Conservation (phyloP, 2,113 vertebrate species). For the Larimichthys crocea region DNA sequence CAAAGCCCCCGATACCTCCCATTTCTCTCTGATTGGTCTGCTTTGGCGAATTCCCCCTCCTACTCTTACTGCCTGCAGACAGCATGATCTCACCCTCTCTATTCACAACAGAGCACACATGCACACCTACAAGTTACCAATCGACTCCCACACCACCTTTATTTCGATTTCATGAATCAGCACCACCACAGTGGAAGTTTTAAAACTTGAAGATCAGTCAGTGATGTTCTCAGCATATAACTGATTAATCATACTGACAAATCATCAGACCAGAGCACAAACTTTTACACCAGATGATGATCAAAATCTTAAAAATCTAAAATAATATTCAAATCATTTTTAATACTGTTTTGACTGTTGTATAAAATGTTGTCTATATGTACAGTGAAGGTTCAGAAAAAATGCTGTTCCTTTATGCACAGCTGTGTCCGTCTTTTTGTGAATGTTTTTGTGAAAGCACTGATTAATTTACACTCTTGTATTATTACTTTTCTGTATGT, state of each 20-base stretch:
- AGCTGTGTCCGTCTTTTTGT: neutral
- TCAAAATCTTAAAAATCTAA: neutral
- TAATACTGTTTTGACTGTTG: neutral
- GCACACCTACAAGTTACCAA: slow-evolving; percentile 28
- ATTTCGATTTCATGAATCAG: slow-evolving; percentile 42
- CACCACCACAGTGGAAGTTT: slow-evolving; percentile 37
- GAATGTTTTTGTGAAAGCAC: slow-evolving; percentile 5
- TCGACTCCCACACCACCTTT: slow-evolving; percentile 28
- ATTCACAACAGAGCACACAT: slow-evolving; percentile 11
- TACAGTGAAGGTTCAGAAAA: neutral
- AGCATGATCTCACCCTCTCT: slow-evolving; percentile 64
- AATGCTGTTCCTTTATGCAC: neutral
- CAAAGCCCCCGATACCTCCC: neutral
- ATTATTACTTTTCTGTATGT: neutral
- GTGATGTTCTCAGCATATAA: neutral
- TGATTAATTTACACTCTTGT: neutral
- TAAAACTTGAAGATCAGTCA: slow-evolving; percentile 10
- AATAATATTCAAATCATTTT: neutral
- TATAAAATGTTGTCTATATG: neutral
- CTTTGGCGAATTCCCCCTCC: slow-evolving; percentile 33
- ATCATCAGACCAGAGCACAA: slow-evolving; percentile 11
- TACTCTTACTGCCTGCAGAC: slow-evolving; percentile 48
- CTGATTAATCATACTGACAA: slow-evolving; percentile 6
- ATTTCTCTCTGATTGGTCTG: slow-evolving; percentile 34
- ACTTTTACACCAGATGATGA: neutral